Base-by-base conservation (phyloP, 1,140 invertebrate species). In the Zaprionus africanus region DNA sequence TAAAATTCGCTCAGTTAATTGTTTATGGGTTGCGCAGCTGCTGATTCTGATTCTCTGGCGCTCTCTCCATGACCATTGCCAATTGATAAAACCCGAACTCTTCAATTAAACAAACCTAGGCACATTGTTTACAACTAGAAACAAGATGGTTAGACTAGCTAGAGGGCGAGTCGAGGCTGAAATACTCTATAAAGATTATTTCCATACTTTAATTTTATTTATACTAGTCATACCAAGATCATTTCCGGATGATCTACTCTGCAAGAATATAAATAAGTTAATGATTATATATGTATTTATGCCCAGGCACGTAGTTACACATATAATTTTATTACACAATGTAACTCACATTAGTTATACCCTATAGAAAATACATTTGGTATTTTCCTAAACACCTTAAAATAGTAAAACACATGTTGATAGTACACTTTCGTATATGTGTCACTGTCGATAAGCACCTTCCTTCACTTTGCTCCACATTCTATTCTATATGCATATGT, bases 371-470 rank as follows among this genome's bases (percentile, higher is more conserved):
- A 57, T 51, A 53, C 49, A 19, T 64, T 64, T 54, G 31, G 31
- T 58, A 22, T 46, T 53, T 53, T 58, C 49, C 58, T 36, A 58
- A 63, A 69, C 36, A 59, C 51, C 19, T 53, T 73, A 36, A 57
- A 49, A 36, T 54, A 61, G 28, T 51, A 63, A 76, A 88, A 87
- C 84, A 87, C 78, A 87, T 84, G 84, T 75, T 90, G 84, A 84
- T 87, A 65, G 34, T n/a, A 41, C 26, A 31, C 22, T 13, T 28
- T 13, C 15, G 15, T 53, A 88, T 87, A 80, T 87, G 69, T 86
- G 84, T 90, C 84, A 88, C 51, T 69, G 71, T 24, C 69, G 74
- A 80, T 78, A 69, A 73, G 61, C 78, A 53, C 53, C 62, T 31
- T 46, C 41, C 13, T 38, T 34, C 31, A 38, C 36, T 17, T 28